Base-by-base conservation (phyloP, 2,113 vertebrate genomes). In the Sciurus niger region DNA sequence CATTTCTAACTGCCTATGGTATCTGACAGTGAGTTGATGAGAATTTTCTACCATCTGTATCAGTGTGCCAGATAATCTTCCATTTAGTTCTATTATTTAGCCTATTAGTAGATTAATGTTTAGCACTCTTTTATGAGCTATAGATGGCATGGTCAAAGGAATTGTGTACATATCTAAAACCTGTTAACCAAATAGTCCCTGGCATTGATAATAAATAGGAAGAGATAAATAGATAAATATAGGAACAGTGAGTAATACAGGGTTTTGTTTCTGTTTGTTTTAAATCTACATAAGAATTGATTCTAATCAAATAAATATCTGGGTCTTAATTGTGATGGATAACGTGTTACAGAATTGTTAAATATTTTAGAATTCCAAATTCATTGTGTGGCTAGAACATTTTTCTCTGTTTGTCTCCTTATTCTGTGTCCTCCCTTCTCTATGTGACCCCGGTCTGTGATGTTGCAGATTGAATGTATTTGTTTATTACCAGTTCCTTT, bases 401-500 rank as follows among this genome's bases (percentile, higher is more conserved):
- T 91, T 89, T 79, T 28, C 93, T 79, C 25, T 53, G 34, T 96
- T 93, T 95, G 40, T 90, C 72, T 53, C 0, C 0, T 17, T 88
- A 85, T 2, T 92, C 95, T 79, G 43, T 88, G 63, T 67, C 3
- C 0, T 94, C 65, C 25, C 94, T 94, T 94, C 16, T 73, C 67
- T 53, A 80, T 65, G 46, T 94, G 95, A 97, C 84, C 68, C 13
- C 73, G 51, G 82, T 94, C 73, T 97, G 8, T 96, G 97, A 97
- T 97, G 95, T 97, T 95, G 97, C 80, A 95, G 96, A 97, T 87
- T 93, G 58, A 97, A 97, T 82, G 40, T 79, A 96, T 96, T 87
- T 93, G 90, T 96, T 98, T 98, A 98, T 98, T 98, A 95, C 55
- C 20, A 96, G 34, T 4, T 85, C 40, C 97, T 74, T 96, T 97